Evolutionary conservation across 2,113 vertebrate species (phyloP).

Genomic region (Cryptotis parvus): DNA sequence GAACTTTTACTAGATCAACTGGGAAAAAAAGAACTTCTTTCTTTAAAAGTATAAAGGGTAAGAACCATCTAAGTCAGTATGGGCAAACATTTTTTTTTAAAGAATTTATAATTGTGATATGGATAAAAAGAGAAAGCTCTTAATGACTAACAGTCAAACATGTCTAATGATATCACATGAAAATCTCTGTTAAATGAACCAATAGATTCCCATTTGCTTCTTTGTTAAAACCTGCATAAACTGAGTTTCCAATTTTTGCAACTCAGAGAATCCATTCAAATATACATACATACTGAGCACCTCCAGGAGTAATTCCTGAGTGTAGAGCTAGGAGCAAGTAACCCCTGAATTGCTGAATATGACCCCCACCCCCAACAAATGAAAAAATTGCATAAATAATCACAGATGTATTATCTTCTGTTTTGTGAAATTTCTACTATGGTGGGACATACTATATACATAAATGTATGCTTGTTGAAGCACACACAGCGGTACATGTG

Average conservation of each 20-base stretch:
- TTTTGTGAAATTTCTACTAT: constrained; percentile 6
- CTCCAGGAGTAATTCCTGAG: no score
- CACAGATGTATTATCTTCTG: not conserved
- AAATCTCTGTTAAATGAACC: not conserved
- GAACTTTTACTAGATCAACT: not conserved
- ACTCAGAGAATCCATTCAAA: not conserved
- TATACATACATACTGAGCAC: no score
- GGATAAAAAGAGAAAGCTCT: not conserved
- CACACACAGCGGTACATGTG: not conserved
- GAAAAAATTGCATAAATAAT: not conserved
- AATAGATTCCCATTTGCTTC: not conserved
- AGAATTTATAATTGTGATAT: not conserved
- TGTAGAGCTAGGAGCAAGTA: no score
- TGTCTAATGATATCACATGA: not conserved
- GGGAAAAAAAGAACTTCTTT: not conserved
- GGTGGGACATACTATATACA: not conserved
- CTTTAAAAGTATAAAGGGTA: not conserved
- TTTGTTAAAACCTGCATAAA: not conserved
- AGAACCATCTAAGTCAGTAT: not conserved
- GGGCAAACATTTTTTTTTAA: not conserved
- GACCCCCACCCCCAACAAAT: no score
- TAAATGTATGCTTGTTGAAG: not conserved
- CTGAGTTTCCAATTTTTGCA: not conserved
- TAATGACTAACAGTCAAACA: not conserved
- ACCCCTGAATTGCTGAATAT: no score